Base-by-base conservation (phyloP, 35 echinoderm and acorn worm genomes). In the Apostichopus californicus region DNA sequence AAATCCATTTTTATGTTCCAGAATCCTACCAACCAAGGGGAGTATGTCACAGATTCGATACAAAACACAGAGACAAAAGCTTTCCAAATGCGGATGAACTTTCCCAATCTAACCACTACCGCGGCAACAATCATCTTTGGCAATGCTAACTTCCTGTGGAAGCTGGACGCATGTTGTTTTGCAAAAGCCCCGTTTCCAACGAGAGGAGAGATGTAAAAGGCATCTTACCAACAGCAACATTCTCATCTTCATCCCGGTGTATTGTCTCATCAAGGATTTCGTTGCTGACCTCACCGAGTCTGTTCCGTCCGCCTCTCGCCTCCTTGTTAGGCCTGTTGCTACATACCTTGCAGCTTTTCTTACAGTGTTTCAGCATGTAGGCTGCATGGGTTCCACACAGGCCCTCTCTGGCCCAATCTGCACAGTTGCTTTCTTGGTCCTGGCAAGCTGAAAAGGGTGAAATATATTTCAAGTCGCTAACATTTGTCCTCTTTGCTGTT, bases 211-310 rank as follows among this genome's bases (percentile, higher is more conserved):
- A 7, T 61, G 12, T 2, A 61, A 61, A 18, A 18, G 71, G 12
- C 71, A 75, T 85, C 86, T 89, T 89, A 89, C 86, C 86, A 72
- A 89, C 86, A 23, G 86, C 24, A 65, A 20, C 63, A 72, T 34
- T 14, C 7, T 55, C 61, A 89, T 68, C 61, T 72, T 89, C 86
- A 6, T 72, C 64, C 28, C 13, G 13, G 68, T 68, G 61, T 34
- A 68, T 34, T 1, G 86, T 89, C 61, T 89, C 86, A 72, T 75
- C 86, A 17, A 89, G 26, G 23, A 68, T 68, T 52, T 75, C 86
- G 46, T 89, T 75, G 8, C 34, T 89, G 86, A 75, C 52, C 34
- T 9, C 86, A 15, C 23, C 25, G 57, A 21, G 5, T 60, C 24
- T 85, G 2, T n/a, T 85, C 11, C n/a, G 11, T 72, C 57, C 46